Evolutionary conservation across 2,113 vertebrate species (phyloP).

Genomic region (Aptenodytes patagonicus): DNA sequence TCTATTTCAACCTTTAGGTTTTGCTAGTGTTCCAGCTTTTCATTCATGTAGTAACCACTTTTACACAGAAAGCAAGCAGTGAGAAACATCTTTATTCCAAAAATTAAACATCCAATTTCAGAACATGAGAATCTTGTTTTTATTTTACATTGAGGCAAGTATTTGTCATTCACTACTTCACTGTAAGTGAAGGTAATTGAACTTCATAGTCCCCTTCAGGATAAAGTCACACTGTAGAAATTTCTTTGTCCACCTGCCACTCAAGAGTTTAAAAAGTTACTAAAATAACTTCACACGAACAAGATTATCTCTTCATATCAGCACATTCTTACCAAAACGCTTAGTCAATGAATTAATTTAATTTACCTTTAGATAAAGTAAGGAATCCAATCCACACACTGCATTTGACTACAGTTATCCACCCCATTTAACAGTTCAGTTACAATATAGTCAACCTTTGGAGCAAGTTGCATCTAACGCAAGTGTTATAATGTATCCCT

Average conservation of each 20-base stretch:
- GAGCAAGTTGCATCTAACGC: not conserved
- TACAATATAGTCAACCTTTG: not conserved
- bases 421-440: not conserved
- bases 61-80: not conserved
- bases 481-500: not conserved
- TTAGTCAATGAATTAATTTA: not conserved
- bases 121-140: not conserved
- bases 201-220: not conserved
- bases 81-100: conserved; percentile 70
- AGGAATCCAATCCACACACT: not conserved
- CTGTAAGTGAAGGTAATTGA: not conserved
- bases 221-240: not conserved
- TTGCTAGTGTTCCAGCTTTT: not conserved
- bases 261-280: not conserved
- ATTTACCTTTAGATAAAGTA: not conserved
- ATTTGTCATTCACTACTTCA: not conserved
- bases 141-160: not conserved
- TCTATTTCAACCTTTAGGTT: not conserved
- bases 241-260: not conserved
- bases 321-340: not conserved
- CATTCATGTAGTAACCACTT: not conserved
- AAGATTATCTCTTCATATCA: not conserved
- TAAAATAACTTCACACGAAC: not conserved
- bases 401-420: not conserved
- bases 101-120: conserved; percentile 16